phyloP scores from a whole-genome alignment of 2,888 invertebrate genomes.

The Orthosia gracilis region DNA sequence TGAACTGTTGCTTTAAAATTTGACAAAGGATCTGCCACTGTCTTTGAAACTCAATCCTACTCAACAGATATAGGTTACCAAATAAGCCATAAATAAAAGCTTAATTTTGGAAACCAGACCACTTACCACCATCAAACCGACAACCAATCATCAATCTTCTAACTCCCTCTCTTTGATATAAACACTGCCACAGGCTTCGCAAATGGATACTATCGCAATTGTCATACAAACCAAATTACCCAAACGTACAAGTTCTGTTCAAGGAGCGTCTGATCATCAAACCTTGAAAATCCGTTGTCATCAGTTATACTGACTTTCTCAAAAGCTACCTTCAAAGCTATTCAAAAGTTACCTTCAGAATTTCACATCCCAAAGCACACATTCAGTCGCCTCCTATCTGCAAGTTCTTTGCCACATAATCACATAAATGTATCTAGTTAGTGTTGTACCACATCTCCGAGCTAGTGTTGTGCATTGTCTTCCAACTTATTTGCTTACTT shows the following conservation, averaged over 20 bases:
- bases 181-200: too few relatives aligned
- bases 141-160: too few relatives aligned
- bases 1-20: not conserved
- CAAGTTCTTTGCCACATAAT: slow-evolving; percentile 44
- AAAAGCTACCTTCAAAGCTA: not conserved
- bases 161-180: too few relatives aligned
- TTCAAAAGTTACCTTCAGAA: not conserved
- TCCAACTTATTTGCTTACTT: slow-evolving; percentile 60
- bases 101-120: too few relatives aligned
- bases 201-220: too few relatives aligned
- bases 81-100: too few relatives aligned
- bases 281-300: not conserved
- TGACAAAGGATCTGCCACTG: too few relatives aligned
- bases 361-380: slow-evolving; percentile 11
- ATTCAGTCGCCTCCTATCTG: slow-evolving; percentile 18
- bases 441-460: slow-evolving; percentile 44
- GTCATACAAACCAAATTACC: too few relatives aligned
- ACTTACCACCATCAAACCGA: too few relatives aligned
- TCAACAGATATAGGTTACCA: not conserved
- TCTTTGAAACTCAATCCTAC: not conserved
- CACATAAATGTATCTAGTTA: slow-evolving; percentile 43
- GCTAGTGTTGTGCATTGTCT: slow-evolving; percentile 55
- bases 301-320: not conserved
- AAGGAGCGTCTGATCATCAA: not conserved
- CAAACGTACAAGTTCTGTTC: too few relatives aligned